Base-by-base conservation (phyloP, 2,888 invertebrate species). In the Melikaiella ostensackeni region DNA sequence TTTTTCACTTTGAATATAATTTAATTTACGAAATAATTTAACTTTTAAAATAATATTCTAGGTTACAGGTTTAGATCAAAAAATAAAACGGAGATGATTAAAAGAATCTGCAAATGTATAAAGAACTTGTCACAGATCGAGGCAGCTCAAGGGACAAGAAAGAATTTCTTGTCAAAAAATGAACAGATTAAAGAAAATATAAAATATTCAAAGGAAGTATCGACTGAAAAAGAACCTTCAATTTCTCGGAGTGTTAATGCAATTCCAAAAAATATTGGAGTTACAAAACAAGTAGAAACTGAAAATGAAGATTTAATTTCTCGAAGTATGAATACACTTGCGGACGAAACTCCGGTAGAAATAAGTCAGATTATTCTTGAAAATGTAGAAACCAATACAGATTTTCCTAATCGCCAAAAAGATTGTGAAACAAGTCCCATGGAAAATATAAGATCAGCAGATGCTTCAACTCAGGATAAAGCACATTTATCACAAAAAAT, bases 281-380 rank as follows among this genome's bases (percentile, higher is more conserved):
- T 64, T 21, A 38, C 35, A 21, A 66, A 66, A 42, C 66, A 42
- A 66, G 38, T 42, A 27, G 66, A 66, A 66, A 66, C 66, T 24
- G 66, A 66, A 16, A 66, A 46, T 16, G 4, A 27, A 9, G 42
- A 42, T 24, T 21, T 16, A 13, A 27, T 42, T 42, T 42, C 66
- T 50, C 70, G 70, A 30, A 70, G 70, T 50, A 70, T 30, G 70
- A 70, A 70, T 70, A 70, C 70, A 70, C 27, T 50, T 27, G 30
- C n/a, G 6, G 50, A 70, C 19, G 21, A 70, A 55, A 50, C n/a
- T 50, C 50, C 50, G 9, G n/a, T 70, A 1, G 70, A 70, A 70
- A 50, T 50, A 50, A 30, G n/a, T 33, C 70, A 70, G 30, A 55
- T 30, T 50, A 46, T 27, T 50, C n/a, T 70, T 50, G 27, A 70